Conservation (phyloP, 2,888 invertebrate genomes). For the Megamerina dolium region DNA sequence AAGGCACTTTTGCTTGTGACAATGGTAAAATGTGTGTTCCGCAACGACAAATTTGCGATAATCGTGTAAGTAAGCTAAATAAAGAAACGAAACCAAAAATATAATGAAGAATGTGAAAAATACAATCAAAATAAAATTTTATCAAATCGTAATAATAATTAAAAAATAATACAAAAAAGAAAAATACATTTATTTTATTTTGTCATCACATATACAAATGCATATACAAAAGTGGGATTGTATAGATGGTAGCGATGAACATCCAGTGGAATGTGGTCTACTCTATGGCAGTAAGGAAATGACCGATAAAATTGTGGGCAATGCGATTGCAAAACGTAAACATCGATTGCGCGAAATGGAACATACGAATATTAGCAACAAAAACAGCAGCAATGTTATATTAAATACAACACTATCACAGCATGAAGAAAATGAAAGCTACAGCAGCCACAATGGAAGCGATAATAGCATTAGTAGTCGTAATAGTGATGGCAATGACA, state of each 20-base stretch:
- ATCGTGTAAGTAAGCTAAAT: too few species aligned
- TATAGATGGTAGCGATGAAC: conserved; percentile 50
- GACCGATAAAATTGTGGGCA: conserved; percentile 40
- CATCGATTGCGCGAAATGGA: conserved; percentile 8
- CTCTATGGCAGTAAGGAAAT: conserved; percentile 46
- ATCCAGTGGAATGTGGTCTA: conserved; percentile 48
- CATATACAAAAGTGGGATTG: too few species aligned
- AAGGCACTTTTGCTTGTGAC: conserved; percentile 54
- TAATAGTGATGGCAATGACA: conserved; percentile 3
- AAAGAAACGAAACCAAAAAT: too few species aligned
- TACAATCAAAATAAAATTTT: too few species aligned
- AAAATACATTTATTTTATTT: too few species aligned
- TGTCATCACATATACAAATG: too few species aligned
- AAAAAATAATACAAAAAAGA: too few species aligned
- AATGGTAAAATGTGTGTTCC: conserved; percentile 53
- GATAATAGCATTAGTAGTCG: conserved; percentile 4
- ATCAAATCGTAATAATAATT: too few species aligned
- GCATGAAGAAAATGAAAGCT: neutral
- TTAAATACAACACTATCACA: conserved; percentile 4
- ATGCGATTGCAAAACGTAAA: conserved; percentile 36
- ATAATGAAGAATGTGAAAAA: too few species aligned
- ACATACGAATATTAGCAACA: conserved; percentile 1
- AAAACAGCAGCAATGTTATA: conserved; percentile 6
- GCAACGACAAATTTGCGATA: conserved; percentile 54
- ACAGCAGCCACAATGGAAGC: neutral